Conservation (phyloP, 2,113 vertebrate genomes). For the Dicerorhinus sumatrensis region DNA sequence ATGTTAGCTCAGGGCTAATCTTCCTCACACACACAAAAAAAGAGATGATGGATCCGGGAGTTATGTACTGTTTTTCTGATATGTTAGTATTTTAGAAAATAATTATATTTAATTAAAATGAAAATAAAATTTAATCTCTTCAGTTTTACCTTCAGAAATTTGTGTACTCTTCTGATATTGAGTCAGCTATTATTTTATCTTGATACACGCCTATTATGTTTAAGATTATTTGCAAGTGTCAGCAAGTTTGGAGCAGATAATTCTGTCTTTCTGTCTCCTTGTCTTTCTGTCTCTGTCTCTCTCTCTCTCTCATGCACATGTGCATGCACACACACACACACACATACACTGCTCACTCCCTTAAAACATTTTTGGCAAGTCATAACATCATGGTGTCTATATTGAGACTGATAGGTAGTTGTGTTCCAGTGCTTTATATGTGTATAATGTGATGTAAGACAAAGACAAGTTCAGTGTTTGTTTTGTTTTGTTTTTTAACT, state of each 20-base stretch:
- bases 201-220: not conserved
- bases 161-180: not conserved
- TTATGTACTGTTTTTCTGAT: not conserved
- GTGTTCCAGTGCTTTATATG: not conserved
- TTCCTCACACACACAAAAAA: no score
- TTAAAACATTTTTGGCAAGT: slow-evolving; percentile 41
- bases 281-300: not conserved
- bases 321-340: not conserved
- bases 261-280: not conserved
- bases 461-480: not conserved
- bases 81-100: slow-evolving; percentile 30
- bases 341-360: not conserved
- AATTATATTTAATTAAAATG: slow-evolving; percentile 15
- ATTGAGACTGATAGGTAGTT: slow-evolving; percentile 8
- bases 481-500: slow-evolving; percentile 44
- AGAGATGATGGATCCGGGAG: not conserved
- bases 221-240: slow-evolving; percentile 36
- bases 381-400: not conserved
- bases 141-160: slow-evolving; percentile 10
- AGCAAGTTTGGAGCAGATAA: not conserved
- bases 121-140: not conserved
- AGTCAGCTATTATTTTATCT: slow-evolving; percentile 5
- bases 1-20: no score
- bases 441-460: not conserved
- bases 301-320: not conserved